Base-by-base conservation (phyloP, 2,113 vertebrate genomes). In the Oryzias celebensis region DNA sequence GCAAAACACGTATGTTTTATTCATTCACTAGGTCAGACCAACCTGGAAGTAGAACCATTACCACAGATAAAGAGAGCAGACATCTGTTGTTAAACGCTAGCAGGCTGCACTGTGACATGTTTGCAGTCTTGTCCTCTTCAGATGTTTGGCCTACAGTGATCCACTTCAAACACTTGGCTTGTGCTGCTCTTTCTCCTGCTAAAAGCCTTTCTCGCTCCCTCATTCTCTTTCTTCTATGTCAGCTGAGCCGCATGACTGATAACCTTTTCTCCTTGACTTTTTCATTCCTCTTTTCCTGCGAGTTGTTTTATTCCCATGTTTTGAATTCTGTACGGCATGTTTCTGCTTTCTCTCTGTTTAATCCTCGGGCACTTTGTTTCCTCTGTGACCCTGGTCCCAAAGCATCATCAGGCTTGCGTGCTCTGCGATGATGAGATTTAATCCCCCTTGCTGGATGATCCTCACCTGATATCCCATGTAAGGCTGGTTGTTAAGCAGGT, bases 71-170 rank as follows among this genome's bases (percentile, higher is more conserved):
- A 92, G 94, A 96, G 92, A 93, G 91, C 93, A 93, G 95, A 95
- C 97, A 98, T 98, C 96, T 98, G 96, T 92, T 94, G 92, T 91
- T 92, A 93, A 96, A 94, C 87, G 90, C 87, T 93, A 91, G 85
- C 93, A 93, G 93, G 91, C 94, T 93, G 91, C 91, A 84, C 83
- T 92, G 91, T 93, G 93, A 93, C 93, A 94, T 91, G 92, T 92
- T 93, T 90, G 91, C 93, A 93, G 93, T 93, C 94, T 92, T 91
- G 92, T 95, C 94, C 93, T 94, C 93, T 94, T 94, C 90, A 93
- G 92, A 94, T 93, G 91, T 93, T 95, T 92, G 91, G 93, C 93
- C 92, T 90, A 90, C 72, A 86, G 88, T 89, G 90, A 92, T 87
- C 85, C 84, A 94, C 93, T 94, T 94, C 94, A 96, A 95, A 95